phyloP scores from a whole-genome alignment of 2,113 vertebrate genomes.

The Collichthys lucidus region DNA sequence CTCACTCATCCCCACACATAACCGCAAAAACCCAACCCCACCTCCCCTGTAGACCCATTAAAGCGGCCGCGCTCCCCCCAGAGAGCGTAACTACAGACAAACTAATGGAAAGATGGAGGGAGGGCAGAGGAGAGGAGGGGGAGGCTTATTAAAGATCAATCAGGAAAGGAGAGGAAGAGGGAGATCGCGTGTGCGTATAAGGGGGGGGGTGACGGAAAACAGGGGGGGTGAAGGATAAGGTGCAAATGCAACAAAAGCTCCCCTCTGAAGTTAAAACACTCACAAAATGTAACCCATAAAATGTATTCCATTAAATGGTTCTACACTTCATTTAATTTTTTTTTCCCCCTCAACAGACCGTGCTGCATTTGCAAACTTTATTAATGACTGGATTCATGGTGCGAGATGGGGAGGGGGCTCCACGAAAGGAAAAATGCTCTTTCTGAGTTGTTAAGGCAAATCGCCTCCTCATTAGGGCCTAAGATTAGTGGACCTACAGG shows the following conservation, averaged over 20 bases:
- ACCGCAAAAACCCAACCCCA: conserved; percentile 68
- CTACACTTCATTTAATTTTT: neutral
- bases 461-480: neutral
- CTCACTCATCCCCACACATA: conserved; percentile 11
- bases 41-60: conserved; percentile 81
- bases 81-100: conserved; percentile 67
- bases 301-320: conserved; percentile 33
- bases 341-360: conserved; percentile 6
- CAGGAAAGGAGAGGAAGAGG: conserved; percentile 63
- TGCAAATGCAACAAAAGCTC: conserved; percentile 55
- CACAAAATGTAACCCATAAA: conserved; percentile 56
- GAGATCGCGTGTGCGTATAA: conserved; percentile 25
- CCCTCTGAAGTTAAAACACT: conserved; percentile 34
- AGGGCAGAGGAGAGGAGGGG: conserved; percentile 48
- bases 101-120: conserved; percentile 67
- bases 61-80: conserved; percentile 70
- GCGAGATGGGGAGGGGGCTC: neutral
- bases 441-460: neutral
- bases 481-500: neutral
- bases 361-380: conserved; percentile 15
- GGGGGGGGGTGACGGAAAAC: conserved; percentile 58
- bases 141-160: conserved; percentile 80
- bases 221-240: conserved; percentile 59
- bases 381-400: conserved; percentile 30
- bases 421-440: conserved; percentile 18